Evolutionary conservation across 2,113 vertebrate genomes (phyloP).

Genomic region (Callipepla squamata): DNA sequence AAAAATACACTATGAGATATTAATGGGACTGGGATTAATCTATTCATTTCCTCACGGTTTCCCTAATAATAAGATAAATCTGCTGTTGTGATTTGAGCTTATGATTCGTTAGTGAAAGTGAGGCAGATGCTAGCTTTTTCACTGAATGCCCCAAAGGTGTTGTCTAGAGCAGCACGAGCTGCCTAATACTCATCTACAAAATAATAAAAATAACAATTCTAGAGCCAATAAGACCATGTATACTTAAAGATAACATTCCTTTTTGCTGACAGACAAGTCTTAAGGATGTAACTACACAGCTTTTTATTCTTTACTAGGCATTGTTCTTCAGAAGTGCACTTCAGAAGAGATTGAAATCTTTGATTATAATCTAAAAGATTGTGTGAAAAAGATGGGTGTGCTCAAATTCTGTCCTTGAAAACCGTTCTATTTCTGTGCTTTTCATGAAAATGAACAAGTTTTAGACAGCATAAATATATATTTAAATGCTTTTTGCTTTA

Average conservation of each 20-base stretch:
- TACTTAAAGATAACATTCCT: not conserved
- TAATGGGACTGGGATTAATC: not conserved
- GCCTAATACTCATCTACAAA: not conserved
- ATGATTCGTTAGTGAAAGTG: not conserved
- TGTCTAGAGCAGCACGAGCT: not conserved
- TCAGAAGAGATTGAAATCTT: not conserved
- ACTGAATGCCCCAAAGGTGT: not conserved
- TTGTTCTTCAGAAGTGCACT: not conserved
- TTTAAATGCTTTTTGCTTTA: not conserved
- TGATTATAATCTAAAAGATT: not conserved
- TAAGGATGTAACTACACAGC: not conserved
- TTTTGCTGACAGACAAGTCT: not conserved
- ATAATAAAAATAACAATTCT: not conserved
- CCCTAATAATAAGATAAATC: not conserved
- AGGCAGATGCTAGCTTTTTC: not conserved
- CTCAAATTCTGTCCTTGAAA: not conserved
- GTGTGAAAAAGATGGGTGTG: not conserved
- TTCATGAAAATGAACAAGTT: not conserved
- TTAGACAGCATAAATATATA: not conserved
- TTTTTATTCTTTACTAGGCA: not conserved
- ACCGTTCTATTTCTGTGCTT: not conserved
- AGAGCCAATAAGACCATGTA: not conserved
- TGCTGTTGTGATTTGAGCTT: not conserved
- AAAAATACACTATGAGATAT: not conserved
- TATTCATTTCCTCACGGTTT: conserved; percentile 4